Conservation (phyloP, 2,888 invertebrate species). For the Stramonita haemastoma region DNA sequence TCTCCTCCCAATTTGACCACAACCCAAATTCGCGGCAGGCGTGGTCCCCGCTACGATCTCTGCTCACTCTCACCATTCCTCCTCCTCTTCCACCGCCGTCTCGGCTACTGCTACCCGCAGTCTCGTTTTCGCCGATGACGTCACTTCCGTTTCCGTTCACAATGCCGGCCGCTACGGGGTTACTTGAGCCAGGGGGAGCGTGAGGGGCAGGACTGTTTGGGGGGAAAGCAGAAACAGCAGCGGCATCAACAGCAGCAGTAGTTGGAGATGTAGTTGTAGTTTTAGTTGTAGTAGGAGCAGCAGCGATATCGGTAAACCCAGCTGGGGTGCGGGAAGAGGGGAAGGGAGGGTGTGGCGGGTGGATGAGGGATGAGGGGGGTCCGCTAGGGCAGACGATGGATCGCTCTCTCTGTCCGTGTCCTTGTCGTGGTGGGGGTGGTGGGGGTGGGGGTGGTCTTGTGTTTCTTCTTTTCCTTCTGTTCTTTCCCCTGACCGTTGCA, state of each 20-base stretch:
- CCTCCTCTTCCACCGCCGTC: neutral
- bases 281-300: neutral
- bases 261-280: neutral
- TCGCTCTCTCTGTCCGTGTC: no score
- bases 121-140: neutral
- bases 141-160: constrained; percentile 13
- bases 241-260: neutral
- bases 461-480: neutral
- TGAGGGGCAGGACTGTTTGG: no score
- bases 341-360: neutral
- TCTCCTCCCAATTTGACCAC: neutral
- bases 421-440: no score
- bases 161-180: neutral
- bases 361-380: neutral
- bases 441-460: no score
- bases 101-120: neutral
- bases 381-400: no score
- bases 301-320: no score
- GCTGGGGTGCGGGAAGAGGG: neutral
- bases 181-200: no score
- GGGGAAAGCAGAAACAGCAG: neutral
- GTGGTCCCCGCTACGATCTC: neutral
- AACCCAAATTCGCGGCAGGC: no score
- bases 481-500: no score
- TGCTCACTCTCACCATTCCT: neutral